A percentile compares a stretch with the other conserved stretches of the same genome.
Conservation (phyloP, 2,113 vertebrate genomes). For the Epinephelus lanceolatus region DNA sequence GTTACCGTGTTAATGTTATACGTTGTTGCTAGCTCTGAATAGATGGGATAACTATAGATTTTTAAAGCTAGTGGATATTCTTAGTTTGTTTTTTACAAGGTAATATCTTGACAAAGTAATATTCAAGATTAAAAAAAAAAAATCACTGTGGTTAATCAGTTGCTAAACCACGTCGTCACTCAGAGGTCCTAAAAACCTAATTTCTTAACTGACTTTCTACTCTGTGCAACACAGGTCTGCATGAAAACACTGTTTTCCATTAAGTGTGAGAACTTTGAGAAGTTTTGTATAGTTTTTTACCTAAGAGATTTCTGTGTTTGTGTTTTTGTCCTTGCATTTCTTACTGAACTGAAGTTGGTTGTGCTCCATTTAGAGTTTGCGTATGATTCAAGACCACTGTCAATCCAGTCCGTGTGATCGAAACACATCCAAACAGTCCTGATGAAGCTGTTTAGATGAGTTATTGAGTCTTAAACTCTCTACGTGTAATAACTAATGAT, state of each 20-base stretch:
- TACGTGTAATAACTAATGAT: background rate
- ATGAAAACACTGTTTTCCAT: background rate
- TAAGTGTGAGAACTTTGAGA: background rate
- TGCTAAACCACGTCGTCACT: background rate
- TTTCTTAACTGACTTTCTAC: background rate
- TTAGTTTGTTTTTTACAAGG: background rate
- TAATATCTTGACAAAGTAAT: background rate
- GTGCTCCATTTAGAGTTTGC: background rate
- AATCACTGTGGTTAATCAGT: too few relatives aligned
- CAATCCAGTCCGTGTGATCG: background rate
- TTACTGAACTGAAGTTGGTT: background rate
- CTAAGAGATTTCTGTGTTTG: background rate
- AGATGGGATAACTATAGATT: background rate
- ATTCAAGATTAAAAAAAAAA: too few relatives aligned
- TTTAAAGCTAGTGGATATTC: background rate
- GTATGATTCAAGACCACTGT: background rate
- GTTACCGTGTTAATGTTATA: background rate
- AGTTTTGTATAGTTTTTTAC: background rate
- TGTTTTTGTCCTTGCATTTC: background rate
- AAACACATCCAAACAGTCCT: background rate
- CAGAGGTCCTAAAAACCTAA: background rate
- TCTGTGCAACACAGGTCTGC: background rate
- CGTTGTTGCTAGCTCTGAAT: background rate
- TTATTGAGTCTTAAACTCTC: background rate
- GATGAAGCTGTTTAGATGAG: background rate